These are phyloP conservation scores for Cantharis nigra DNA, from an alignment of 2,888 invertebrate species.

Conservation along the genomic window DNA sequence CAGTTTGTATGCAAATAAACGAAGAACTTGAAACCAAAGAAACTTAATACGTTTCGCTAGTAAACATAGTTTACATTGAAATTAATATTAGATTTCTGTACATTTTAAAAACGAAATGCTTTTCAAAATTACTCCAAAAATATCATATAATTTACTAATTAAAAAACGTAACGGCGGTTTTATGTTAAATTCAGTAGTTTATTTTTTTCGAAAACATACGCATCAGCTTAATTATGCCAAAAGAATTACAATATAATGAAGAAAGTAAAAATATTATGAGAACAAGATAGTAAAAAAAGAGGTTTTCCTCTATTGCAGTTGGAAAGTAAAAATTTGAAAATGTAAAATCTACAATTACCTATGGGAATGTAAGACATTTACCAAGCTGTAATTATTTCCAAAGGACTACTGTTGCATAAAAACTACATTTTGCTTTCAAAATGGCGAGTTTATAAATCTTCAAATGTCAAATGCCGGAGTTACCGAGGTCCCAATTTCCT, in stretches of 20 bases:
- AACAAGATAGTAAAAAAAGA: background rate
- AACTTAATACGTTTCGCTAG: conserved; percentile 1
- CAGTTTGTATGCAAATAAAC: conserved; percentile 4
- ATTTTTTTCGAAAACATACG: background rate
- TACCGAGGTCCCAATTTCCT: too few relatives aligned
- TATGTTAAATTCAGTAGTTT: background rate
- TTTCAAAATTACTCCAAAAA: background rate
- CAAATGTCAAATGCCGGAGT: background rate
- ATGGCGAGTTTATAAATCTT: background rate
- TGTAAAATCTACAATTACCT: background rate
- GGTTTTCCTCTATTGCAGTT: background rate
- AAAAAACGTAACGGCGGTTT: background rate
- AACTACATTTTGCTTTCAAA: background rate
- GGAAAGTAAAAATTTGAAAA: background rate
- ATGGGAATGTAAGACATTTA: background rate
- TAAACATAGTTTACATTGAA: conserved; percentile 20
- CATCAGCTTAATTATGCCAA: background rate
- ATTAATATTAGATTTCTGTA: conserved; percentile 12
- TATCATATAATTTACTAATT: background rate
- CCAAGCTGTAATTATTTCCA: background rate
- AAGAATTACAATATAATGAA: background rate
- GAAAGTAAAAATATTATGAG: background rate
- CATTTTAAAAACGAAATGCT: background rate
- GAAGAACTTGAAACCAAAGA: conserved; percentile 3
- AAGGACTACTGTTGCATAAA: conserved; percentile 1